These are phyloP conservation scores for Microplitis demolitor DNA, from an alignment of 1,140 invertebrate genomes.

Conservation along the genomic window DNA sequence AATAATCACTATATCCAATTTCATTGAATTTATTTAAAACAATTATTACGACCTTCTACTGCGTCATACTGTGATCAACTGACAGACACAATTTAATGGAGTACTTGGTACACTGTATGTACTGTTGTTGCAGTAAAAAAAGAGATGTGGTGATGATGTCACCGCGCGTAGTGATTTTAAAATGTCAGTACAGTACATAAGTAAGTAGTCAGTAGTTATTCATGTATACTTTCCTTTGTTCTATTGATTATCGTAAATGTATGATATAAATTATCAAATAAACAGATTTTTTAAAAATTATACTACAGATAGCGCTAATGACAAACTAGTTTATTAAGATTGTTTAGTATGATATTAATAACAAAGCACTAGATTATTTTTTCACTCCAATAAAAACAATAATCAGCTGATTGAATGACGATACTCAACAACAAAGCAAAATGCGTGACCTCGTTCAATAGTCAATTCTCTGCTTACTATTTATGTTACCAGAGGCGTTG, in stretches of 20 bases:
- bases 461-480: too few species aligned
- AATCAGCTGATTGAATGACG: constrained; percentile 30
- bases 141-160: constrained; percentile 40
- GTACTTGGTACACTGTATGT: constrained; percentile 30
- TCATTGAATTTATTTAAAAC: constrained; percentile 29
- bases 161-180: constrained; percentile 29
- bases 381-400: constrained; percentile 26
- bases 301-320: too few species aligned
- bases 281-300: not conserved
- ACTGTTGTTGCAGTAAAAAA: constrained; percentile 10
- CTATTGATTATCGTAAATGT: not conserved
- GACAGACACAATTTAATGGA: constrained; percentile 32
- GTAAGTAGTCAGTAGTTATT: not conserved
- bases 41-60: constrained; percentile 45
- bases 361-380: not conserved
- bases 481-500: too few species aligned
- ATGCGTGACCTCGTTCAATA: too few species aligned
- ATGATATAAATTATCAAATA: not conserved
- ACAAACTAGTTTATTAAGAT: not conserved
- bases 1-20: constrained; percentile 8
- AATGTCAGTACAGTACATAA: constrained; percentile 27
- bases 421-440: not conserved
- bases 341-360: not conserved
- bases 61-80: constrained; percentile 56
- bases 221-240: constrained; percentile 20